Evolutionary conservation across 2,797 vertebrate species (phyloP).

Genomic region (Myotis findleyi): DNA sequence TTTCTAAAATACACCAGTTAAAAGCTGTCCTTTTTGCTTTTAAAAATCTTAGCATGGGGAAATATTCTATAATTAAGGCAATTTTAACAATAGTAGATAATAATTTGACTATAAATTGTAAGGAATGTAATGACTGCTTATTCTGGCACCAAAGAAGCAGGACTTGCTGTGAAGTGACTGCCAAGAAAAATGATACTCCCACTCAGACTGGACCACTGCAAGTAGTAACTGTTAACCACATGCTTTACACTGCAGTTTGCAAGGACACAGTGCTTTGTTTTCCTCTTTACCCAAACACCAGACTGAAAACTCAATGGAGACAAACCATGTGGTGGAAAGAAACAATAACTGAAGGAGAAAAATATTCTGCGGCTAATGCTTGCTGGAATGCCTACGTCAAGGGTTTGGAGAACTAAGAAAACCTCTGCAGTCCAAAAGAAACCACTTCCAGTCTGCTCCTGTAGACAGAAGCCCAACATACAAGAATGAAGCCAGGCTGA

Average conservation of each 20-base stretch:
- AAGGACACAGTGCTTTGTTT: slow-evolving; percentile 78
- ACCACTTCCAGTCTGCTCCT: slow-evolving; percentile 34
- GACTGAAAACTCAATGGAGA: slow-evolving; percentile 45
- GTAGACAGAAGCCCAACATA: not conserved
- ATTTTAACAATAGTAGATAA: slow-evolving; percentile 89
- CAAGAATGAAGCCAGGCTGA: not conserved
- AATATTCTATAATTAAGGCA: slow-evolving; percentile 89
- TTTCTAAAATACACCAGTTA: not conserved
- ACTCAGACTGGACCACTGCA: slow-evolving; percentile 85
- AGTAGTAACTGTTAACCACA: slow-evolving; percentile 86
- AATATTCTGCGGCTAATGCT: not conserved
- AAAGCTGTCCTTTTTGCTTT: slow-evolving; percentile 55
- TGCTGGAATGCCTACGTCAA: slow-evolving; percentile 9
- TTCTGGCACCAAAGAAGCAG: slow-evolving; percentile 86
- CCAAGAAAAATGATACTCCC: slow-evolving; percentile 89
- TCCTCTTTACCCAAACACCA: slow-evolving; percentile 64
- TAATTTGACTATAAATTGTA: slow-evolving; percentile 89
- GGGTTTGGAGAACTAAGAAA: slow-evolving; percentile 47
- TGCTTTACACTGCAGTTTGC: slow-evolving; percentile 81
- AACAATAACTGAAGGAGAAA: slow-evolving; percentile 40
- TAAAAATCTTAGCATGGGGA: slow-evolving; percentile 77
- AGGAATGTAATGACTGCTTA: slow-evolving; percentile 90
- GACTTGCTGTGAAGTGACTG: slow-evolving; percentile 87
- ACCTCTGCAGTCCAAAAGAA: slow-evolving; percentile 38
- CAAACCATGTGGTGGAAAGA: slow-evolving; percentile 29